phyloP scores from a whole-genome alignment of 2,888 invertebrate genomes.

The Beris morrisii region DNA sequence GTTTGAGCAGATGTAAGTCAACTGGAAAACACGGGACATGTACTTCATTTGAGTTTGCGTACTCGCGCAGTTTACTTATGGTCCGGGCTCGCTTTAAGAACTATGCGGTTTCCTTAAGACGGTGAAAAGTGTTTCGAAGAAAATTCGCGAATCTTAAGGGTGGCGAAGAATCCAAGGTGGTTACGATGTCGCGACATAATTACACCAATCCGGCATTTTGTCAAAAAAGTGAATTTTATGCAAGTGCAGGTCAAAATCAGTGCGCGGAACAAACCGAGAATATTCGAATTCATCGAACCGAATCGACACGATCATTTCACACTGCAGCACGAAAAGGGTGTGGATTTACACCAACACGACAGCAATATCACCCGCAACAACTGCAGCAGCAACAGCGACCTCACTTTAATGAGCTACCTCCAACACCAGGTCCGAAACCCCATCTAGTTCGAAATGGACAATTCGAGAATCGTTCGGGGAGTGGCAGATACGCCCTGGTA shows the following conservation, averaged over 20 bases:
- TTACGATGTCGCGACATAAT: conserved; percentile 56
- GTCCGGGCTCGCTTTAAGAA: background rate
- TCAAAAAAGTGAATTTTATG: conserved; percentile 70
- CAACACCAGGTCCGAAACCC: conserved; percentile 44
- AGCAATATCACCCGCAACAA: background rate
- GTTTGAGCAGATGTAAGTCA: conserved; percentile 36
- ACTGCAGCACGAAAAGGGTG: conserved; percentile 43
- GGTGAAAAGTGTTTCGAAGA: background rate
- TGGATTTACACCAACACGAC: conserved; percentile 29
- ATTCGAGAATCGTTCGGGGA: conserved; percentile 47
- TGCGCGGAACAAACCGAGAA: conserved; percentile 46
- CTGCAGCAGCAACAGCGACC: background rate
- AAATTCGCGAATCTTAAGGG: background rate
- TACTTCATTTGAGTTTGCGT: conserved; percentile 22
- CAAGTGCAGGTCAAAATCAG: conserved; percentile 43
- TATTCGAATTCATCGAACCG: conserved; percentile 53
- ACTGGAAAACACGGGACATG: conserved; percentile 29
- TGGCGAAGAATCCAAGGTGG: background rate
- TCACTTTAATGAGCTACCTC: conserved; percentile 38
- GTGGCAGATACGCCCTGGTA: conserved; percentile 59
- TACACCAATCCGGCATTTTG: conserved; percentile 82
- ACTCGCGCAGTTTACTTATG: conserved; percentile 20
- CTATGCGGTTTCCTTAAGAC: background rate
- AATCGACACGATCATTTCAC: conserved; percentile 54
- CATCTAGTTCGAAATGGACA: conserved; percentile 28